A percentile compares a stretch with the other conserved stretches of the same genome.
phyloP scores from a whole-genome alignment of 2,888 invertebrate species.

The Papilio demoleus region DNA sequence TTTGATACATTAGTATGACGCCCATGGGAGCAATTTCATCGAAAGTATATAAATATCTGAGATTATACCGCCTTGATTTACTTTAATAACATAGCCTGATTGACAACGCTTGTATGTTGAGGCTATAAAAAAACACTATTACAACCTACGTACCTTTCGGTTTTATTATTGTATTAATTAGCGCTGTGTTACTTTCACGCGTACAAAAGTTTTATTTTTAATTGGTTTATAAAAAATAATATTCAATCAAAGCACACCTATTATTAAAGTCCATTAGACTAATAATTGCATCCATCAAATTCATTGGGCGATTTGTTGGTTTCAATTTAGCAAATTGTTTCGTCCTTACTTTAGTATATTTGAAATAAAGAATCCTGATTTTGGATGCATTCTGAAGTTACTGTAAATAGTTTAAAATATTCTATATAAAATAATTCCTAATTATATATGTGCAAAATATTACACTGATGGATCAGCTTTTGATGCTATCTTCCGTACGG shows the following conservation, averaged over 20 bases:
- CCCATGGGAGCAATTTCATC: conserved; percentile 67
- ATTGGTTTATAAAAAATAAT: conserved; percentile 17
- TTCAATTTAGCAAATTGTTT: not conserved
- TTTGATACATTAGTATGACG: conserved; percentile 57
- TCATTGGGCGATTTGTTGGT: not conserved
- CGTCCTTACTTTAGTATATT: not conserved
- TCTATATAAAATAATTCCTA: no score
- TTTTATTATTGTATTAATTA: conserved; percentile 53
- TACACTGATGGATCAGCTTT: no score
- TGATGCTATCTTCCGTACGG: no score
- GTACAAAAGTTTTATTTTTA: conserved; percentile 36
- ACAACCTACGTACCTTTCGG: conserved; percentile 30
- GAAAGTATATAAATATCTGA: conserved; percentile 57
- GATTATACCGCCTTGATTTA: conserved; percentile 58
- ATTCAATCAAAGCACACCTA: conserved; percentile 7
- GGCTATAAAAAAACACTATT: conserved; percentile 48
- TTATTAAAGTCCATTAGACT: conserved; percentile 19
- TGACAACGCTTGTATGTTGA: conserved; percentile 53
- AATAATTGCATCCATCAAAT: conserved; percentile 19
- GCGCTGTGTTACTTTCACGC: conserved; percentile 42
- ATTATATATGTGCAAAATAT: no score
- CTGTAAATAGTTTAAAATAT: no score
- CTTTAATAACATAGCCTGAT: conserved; percentile 58
- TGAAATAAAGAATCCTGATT: no score
- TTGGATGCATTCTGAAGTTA: no score